Percentiles rank a stretch among this genome's conserved stretches.
phyloP scores from a whole-genome alignment of 2,113 vertebrate species.

The Pleuronectes platessa region DNA sequence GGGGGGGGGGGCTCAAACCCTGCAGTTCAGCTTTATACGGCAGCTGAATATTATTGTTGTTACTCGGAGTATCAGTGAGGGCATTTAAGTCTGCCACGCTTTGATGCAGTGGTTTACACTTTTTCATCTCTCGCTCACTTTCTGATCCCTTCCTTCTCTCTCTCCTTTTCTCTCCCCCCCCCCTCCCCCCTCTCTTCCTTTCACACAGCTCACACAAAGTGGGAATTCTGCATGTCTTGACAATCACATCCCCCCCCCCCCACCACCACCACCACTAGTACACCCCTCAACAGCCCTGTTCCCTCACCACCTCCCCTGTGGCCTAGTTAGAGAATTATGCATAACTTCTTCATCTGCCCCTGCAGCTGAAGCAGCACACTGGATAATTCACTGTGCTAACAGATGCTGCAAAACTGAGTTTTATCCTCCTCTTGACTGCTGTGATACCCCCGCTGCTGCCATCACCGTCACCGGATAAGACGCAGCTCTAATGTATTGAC shows the following conservation, averaged over 20 bases:
- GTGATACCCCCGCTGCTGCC: constrained; percentile 10
- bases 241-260: constrained; percentile 51
- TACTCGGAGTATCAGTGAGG: constrained; percentile 31
- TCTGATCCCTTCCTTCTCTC: no score
- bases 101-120: background rate
- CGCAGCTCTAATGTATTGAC: constrained; percentile 19
- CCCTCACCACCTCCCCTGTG: constrained; percentile 55
- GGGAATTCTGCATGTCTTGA: constrained; percentile 60
- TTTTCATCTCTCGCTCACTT: constrained; percentile 9
- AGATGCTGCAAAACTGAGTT: constrained; percentile 39
- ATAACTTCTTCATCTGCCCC: constrained; percentile 63
- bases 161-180: no score
- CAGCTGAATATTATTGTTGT: constrained; percentile 54
- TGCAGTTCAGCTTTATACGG: constrained; percentile 37
- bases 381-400: constrained; percentile 49
- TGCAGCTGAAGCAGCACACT: constrained; percentile 44
- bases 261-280: background rate
- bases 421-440: constrained; percentile 35
- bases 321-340: constrained; percentile 73
- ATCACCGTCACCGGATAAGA: constrained; percentile 20
- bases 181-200: background rate
- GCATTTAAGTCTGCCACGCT: constrained; percentile 33
- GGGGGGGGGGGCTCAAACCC: constrained; percentile 8
- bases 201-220: constrained; percentile 27
- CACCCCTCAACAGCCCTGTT: background rate